Evolutionary conservation across 2,113 vertebrate genomes (phyloP), one percentile per base, ranked within the genome.

Genomic region (Nyctibius bracteatus): DNA sequence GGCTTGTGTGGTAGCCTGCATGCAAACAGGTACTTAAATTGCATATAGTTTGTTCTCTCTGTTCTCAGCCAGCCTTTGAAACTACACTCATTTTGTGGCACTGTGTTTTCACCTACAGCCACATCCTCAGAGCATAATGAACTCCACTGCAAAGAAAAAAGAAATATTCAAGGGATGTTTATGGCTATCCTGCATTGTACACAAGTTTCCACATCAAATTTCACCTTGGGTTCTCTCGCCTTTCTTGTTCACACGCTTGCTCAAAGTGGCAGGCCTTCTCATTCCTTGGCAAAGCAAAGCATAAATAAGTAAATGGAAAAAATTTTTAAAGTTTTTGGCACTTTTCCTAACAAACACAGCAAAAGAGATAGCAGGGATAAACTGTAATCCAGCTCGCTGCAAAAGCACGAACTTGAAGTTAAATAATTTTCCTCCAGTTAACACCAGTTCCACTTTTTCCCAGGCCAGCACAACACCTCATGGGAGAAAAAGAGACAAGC

Each of bases 311-410:
- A 81, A 85, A 92, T 37, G 57, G 72, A 57, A 75, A 63, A 5
- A 2, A 8, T 24, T 17, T 54, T 65, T 2, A 0, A 87, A 82
- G 43, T 66, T 92, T 92, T 81, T 83, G 81, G 80, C 65, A 67
- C 51, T 81, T 79, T 27, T 68, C 83, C 88, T 86, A 78, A 96
- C 96, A 74, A 94, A 95, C 94, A 95, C 83, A 97, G 85, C 74
- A 96, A 90, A 93, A 83, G 39, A 91, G 86, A 91, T 15, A 81
- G 57, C 20, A 55, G 75, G 52, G 94, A 96, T 89, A 90, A 97
- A 95, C 82, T 92, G 86, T 92, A 81, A 94, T 20, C 65, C 68
- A 89, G 52, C 79, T 94, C 25, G 9, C 77, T 82, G 93, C 55
- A 90, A 93, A 94, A 86, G 57, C 57, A 87, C 18, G 59, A 91